Percentiles rank a stretch among this genome's conserved stretches.
phyloP scores from a whole-genome alignment of 2,888 invertebrate genomes.

The Drosophila quasianomalipes region DNA sequence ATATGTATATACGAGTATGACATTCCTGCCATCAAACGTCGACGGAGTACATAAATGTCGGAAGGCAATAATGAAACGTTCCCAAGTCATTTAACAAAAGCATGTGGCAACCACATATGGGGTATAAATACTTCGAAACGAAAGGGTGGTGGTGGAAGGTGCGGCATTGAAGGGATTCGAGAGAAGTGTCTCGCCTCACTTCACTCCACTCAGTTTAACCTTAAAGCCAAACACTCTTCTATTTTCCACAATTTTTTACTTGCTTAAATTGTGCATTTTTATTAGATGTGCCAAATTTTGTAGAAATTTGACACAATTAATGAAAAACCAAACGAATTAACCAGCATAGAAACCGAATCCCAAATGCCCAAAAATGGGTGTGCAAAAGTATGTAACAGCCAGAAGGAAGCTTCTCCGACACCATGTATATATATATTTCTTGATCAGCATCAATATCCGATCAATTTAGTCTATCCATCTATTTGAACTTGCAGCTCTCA shows the following conservation, averaged over 20 bases:
- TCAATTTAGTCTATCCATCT: neutral
- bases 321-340: neutral
- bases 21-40: slow-evolving; percentile 38
- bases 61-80: slow-evolving; percentile 73
- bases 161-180: neutral
- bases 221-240: neutral
- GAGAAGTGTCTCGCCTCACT: neutral
- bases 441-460: neutral
- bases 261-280: neutral
- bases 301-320: neutral
- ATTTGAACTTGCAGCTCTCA: neutral
- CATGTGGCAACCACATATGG: slow-evolving; percentile 50
- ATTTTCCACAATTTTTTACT: neutral
- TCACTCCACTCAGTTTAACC: neutral
- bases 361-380: neutral
- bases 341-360: neutral
- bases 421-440: neutral
- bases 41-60: slow-evolving; percentile 73
- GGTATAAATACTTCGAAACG: slow-evolving; percentile 33
- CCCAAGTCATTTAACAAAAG: slow-evolving; percentile 59
- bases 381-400: neutral
- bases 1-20: slow-evolving; percentile 45
- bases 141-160: neutral
- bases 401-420: neutral
- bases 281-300: neutral